A percentile compares a stretch with the other conserved stretches of the same genome.
phyloP scores from a whole-genome alignment of 92 coral and sea anemone genomes.

The Isaurus tuberculatus region DNA sequence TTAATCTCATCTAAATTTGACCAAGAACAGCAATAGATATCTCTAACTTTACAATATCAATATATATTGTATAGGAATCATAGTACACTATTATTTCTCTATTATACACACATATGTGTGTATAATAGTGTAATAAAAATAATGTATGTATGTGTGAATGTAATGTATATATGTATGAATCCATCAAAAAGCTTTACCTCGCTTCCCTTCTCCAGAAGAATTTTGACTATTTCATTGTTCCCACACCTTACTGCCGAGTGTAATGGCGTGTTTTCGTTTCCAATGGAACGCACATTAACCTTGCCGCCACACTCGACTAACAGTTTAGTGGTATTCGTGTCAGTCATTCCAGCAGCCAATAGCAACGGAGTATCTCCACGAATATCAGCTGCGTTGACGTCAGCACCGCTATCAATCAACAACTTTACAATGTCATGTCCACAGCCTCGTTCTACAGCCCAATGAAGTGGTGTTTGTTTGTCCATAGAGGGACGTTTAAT shows the following conservation, averaged over 20 bases:
- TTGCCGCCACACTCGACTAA: constrained; percentile 37
- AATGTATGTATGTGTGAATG: too few species aligned
- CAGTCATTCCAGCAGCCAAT: constrained; percentile 38
- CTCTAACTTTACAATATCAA: too few species aligned
- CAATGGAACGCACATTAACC: constrained; percentile 39
- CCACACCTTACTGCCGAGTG: constrained; percentile 32
- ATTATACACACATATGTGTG: too few species aligned
- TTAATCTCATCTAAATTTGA: too few species aligned
- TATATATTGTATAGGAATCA: too few species aligned
- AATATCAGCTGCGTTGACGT: constrained; percentile 33
- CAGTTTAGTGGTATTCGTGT: constrained; percentile 43
- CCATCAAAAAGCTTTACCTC: constrained; percentile 20
- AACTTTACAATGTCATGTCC: constrained; percentile 29
- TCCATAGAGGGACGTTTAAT: constrained; percentile 31
- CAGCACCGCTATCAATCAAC: constrained; percentile 38
- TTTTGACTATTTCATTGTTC: constrained; percentile 24
- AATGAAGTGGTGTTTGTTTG: constrained; percentile 44
- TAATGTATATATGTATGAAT: background rate
- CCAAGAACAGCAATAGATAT: too few species aligned
- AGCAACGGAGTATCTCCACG: constrained; percentile 46
- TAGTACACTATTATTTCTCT: too few species aligned
- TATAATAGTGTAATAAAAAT: too few species aligned
- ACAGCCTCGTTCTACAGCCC: constrained; percentile 45
- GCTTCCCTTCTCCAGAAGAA: constrained; percentile 38
- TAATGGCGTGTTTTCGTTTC: constrained; percentile 31